phyloP scores from a whole-genome alignment of 92 coral and sea anemone species.

The Isaurus tuberculatus region DNA sequence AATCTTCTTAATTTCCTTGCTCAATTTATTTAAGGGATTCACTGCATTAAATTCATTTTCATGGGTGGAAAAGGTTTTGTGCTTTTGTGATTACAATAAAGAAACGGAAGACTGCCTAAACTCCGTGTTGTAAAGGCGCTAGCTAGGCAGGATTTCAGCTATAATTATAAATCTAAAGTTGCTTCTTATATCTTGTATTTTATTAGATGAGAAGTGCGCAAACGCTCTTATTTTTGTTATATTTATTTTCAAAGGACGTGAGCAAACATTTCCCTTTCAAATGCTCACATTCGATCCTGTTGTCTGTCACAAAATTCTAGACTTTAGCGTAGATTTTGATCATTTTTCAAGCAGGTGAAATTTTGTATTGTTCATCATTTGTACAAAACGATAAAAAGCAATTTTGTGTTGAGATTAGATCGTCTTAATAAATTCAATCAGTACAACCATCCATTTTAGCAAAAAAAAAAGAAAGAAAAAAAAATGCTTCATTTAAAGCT shows the following conservation, averaged over 20 bases:
- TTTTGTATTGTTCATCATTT: neutral
- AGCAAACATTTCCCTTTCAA: slow-evolving; percentile 14
- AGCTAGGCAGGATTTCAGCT: slow-evolving; percentile 17
- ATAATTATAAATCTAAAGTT: slow-evolving; percentile 5
- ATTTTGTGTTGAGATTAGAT: neutral
- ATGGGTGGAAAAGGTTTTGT: slow-evolving; percentile 23
- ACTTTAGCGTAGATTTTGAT: slow-evolving; percentile 1
- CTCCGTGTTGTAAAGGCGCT: neutral
- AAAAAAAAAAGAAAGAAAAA: neutral
- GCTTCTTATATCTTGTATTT: neutral
- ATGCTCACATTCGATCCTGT: slow-evolving; percentile 7
- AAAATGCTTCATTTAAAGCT: neutral
- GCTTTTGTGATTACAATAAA: neutral
- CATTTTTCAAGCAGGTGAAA: slow-evolving; percentile 32
- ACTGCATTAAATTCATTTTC: slow-evolving; percentile 25
- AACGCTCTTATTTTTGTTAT: slow-evolving; percentile 26
- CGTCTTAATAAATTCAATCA: too few species aligned
- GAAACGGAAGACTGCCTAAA: neutral
- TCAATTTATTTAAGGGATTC: slow-evolving; percentile 33
- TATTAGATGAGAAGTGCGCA: slow-evolving; percentile 4
- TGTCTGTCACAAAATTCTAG: slow-evolving; percentile 2
- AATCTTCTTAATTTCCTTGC: slow-evolving; percentile 42
- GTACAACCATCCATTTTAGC: neutral
- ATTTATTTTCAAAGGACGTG: slow-evolving; percentile 39
- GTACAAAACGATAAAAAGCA: neutral